A percentile compares a stretch with the other conserved stretches of the same genome.
phyloP scores from a whole-genome alignment of 2,113 vertebrate species.

The pig (Sus scrofa) region DNA sequence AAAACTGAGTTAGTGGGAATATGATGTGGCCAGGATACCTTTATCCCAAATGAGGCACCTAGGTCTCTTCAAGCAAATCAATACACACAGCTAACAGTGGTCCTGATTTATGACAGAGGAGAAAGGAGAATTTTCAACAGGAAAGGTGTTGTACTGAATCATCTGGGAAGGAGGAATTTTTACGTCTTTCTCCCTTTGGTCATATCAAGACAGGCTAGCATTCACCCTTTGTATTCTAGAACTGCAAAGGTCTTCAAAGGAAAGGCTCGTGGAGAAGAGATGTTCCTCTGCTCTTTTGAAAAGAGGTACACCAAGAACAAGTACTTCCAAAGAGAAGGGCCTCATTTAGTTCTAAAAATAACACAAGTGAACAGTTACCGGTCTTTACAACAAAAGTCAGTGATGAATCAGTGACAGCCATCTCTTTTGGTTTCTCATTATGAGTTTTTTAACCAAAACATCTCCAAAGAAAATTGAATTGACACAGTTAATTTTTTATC shows the following conservation, averaged over 20 bases:
- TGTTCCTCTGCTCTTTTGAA: background rate
- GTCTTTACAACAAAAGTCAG: background rate
- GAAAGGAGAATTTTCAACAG: background rate
- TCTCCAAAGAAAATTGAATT: constrained; percentile 24
- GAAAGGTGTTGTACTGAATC: background rate
- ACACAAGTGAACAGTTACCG: background rate
- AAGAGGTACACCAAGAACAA: background rate
- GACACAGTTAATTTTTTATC: background rate
- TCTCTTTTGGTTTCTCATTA: constrained; percentile 39
- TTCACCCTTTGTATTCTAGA: background rate
- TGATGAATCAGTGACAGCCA: background rate
- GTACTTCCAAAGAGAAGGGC: background rate
- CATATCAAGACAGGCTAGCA: background rate
- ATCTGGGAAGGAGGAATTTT: background rate
- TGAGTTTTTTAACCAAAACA: background rate
- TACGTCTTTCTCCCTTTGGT: background rate
- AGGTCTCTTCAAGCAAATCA: background rate
- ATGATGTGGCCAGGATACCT: background rate
- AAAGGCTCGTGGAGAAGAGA: background rate
- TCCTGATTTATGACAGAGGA: background rate
- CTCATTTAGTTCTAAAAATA: background rate
- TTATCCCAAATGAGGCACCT: background rate
- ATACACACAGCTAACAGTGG: background rate
- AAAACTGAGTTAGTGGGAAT: background rate
- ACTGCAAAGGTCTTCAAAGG: background rate